Evolutionary conservation across 2,113 vertebrate genomes (phyloP).

Genomic region (Romanogobio albipinnatus): DNA sequence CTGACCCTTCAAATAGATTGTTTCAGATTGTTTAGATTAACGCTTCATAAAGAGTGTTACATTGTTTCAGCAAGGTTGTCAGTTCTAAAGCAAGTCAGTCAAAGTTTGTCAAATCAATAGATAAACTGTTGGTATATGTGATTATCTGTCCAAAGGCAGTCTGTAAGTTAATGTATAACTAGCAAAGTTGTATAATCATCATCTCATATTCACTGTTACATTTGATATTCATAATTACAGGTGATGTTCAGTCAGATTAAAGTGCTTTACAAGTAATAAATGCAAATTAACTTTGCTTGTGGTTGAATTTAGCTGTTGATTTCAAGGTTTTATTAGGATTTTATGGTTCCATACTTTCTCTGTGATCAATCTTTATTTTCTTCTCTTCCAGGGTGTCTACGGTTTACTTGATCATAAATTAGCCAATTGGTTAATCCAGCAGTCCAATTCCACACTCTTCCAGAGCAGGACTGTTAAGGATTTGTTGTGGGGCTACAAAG

Average conservation of each 20-base stretch:
- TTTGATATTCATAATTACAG: not conserved
- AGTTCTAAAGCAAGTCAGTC: not conserved
- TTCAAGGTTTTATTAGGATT: not conserved
- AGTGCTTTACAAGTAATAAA: not conserved
- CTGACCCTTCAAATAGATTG: too few relatives aligned
- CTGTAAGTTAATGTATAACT: not conserved
- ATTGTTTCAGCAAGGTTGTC: not conserved
- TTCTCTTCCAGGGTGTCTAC: conserved; percentile 76
- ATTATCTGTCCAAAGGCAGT: conserved; percentile 42
- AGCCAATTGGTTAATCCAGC: conserved; percentile 71
- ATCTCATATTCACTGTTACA: not conserved
- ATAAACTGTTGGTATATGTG: not conserved
- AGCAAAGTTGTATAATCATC: too few relatives aligned
- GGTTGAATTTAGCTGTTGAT: not conserved
- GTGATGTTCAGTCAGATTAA: not conserved
- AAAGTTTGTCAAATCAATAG: not conserved
- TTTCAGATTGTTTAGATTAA: too few relatives aligned
- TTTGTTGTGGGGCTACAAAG: conserved; percentile 89
- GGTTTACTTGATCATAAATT: conserved; percentile 24
- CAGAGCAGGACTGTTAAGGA: conserved; percentile 85
- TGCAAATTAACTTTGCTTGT: not conserved
- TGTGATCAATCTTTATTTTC: not conserved
- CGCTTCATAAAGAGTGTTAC: not conserved
- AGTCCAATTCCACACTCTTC: conserved; percentile 79
- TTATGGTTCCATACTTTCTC: not conserved